phyloP scores from a whole-genome alignment of 2,113 vertebrate species.

The Psilopsiagon aurifrons region DNA sequence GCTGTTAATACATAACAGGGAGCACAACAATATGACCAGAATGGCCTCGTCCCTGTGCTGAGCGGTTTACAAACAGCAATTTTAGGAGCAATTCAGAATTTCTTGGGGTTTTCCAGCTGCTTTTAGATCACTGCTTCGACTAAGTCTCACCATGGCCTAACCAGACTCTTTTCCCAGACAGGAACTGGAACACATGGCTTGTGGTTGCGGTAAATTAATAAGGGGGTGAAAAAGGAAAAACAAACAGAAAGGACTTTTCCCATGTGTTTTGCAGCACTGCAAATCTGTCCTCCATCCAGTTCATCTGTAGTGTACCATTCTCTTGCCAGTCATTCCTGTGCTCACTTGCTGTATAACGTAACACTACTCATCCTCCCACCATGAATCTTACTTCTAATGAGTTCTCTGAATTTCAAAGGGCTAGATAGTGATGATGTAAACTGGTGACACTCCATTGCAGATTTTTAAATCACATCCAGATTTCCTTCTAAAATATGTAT shows the following conservation, averaged over 20 bases:
- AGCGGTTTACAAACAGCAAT: slow-evolving; percentile 57
- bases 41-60: slow-evolving; percentile 2
- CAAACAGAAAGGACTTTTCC: slow-evolving; percentile 69
- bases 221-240: slow-evolving; percentile 9
- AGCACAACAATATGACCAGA: not conserved
- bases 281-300: slow-evolving; percentile 61
- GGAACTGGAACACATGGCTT: slow-evolving; percentile 64
- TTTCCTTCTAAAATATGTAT: not conserved
- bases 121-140: not conserved
- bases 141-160: slow-evolving; percentile 10
- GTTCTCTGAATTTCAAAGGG: not conserved
- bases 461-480: slow-evolving; percentile 10
- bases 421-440: not conserved
- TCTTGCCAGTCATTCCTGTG: slow-evolving; percentile 29
- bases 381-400: not conserved
- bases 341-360: not conserved
- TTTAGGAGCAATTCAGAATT: slow-evolving; percentile 64
- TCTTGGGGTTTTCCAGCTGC: slow-evolving; percentile 68
- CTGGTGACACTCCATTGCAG: not conserved
- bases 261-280: slow-evolving; percentile 52
- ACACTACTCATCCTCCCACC: not conserved
- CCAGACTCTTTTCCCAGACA: slow-evolving; percentile 65
- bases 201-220: slow-evolving; percentile 73
- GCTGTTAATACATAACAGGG: slow-evolving; percentile 1
- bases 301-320: slow-evolving; percentile 55